These are phyloP conservation scores for Scaptomyza caliginosa DNA, from an alignment of 2,888 invertebrate species.

Conservation along the genomic window DNA sequence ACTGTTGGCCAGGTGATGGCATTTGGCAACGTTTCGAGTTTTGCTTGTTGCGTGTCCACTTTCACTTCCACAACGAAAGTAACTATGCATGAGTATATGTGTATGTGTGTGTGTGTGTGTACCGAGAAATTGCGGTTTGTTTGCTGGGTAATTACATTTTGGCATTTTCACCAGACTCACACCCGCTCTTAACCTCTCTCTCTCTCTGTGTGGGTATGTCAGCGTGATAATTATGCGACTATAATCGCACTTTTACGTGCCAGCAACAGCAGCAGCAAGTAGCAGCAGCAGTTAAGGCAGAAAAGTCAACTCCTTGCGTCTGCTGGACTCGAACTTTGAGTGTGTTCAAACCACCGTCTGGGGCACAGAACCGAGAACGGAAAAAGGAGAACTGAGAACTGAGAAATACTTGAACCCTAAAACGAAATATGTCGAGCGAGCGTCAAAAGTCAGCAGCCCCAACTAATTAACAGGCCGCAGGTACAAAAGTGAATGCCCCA, in stretches of 20 bases:
- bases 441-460: slow-evolving; percentile 74
- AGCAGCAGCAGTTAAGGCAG: slow-evolving; percentile 1
- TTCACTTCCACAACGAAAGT: slow-evolving; percentile 69
- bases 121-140: slow-evolving; percentile 78
- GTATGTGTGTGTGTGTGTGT: slow-evolving; percentile 40
- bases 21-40: slow-evolving; percentile 59
- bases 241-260: slow-evolving; percentile 80
- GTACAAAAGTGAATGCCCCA: slow-evolving; percentile 52
- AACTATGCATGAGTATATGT: slow-evolving; percentile 19
- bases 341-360: slow-evolving; percentile 41
- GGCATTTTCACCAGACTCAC: slow-evolving; percentile 62
- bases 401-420: slow-evolving; percentile 70
- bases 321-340: slow-evolving; percentile 18
- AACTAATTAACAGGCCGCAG: slow-evolving; percentile 77
- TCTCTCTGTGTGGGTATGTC: slow-evolving; percentile 59
- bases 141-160: slow-evolving; percentile 79
- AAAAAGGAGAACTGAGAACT: not conserved
- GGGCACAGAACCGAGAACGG: slow-evolving; percentile 1
- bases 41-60: slow-evolving; percentile 80
- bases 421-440: slow-evolving; percentile 71
- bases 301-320: slow-evolving; percentile 3
- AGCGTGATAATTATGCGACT: slow-evolving; percentile 81
- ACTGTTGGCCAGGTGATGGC: slow-evolving; percentile 44
- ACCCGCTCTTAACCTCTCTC: not conserved
- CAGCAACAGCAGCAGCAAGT: slow-evolving; percentile 34